Percentiles rank a stretch among this genome's conserved stretches.
Evolutionary conservation across 2,888 invertebrate species (phyloP).

Genomic region (Volucella inanis): DNA sequence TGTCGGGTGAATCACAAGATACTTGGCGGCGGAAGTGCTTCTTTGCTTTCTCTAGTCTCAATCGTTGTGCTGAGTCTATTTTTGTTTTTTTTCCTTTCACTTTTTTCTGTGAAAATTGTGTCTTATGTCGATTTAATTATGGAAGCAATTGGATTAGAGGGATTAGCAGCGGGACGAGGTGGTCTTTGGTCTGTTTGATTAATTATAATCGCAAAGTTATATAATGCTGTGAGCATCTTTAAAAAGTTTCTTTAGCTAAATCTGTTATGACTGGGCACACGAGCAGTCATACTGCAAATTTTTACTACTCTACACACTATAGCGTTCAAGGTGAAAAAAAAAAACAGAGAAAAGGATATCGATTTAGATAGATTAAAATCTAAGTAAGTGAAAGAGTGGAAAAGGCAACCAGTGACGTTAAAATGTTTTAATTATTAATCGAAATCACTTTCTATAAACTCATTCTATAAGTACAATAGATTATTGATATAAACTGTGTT

Average conservation of each 20-base stretch:
- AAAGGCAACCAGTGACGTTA: no score
- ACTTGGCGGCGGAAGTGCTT: constrained; percentile 11
- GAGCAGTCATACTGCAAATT: no score
- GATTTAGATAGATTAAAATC: no score
- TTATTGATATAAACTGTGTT: no score
- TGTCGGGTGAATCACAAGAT: constrained; percentile 8
- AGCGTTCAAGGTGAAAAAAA: no score
- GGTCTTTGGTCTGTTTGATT: constrained; percentile 12
- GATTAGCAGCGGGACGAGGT: constrained; percentile 11
- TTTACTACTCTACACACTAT: no score
- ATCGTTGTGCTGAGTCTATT: not conserved
- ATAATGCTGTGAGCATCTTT: constrained; percentile 20
- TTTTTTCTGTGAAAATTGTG: constrained; percentile 16
- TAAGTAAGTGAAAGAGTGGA: no score
- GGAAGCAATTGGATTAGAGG: constrained; percentile 31
- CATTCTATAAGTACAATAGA: no score
- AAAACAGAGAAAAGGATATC: no score
- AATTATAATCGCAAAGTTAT: constrained; percentile 35
- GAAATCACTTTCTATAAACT: no score
- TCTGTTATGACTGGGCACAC: no score
- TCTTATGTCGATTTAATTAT: constrained; percentile 63
- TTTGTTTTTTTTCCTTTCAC: constrained; percentile 11
- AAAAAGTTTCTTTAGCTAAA: not conserved
- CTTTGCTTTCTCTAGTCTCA: not conserved
- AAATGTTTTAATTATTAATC: no score